Conservation (phyloP, 2,888 invertebrate genomes). For the Phyto melanocephala region DNA sequence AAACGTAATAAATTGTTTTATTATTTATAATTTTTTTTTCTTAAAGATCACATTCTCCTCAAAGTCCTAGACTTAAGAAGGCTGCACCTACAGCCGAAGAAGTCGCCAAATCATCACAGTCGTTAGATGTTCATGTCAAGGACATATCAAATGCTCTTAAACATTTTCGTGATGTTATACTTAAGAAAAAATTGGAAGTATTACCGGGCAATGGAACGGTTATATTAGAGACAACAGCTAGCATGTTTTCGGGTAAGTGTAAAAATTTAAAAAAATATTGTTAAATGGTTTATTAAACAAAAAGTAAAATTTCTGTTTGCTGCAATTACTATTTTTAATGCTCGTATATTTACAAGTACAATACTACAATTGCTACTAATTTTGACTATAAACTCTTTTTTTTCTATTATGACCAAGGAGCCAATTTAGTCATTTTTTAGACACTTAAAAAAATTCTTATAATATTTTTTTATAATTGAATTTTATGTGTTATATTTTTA, state of each 20-base stretch:
- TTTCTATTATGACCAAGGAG: too few relatives aligned
- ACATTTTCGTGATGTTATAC: slow-evolving; percentile 95
- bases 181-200: slow-evolving; percentile 94
- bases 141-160: slow-evolving; percentile 88
- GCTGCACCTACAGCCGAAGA: slow-evolving; percentile 79
- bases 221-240: slow-evolving; percentile 93
- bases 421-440: too few relatives aligned
- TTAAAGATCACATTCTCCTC: slow-evolving; percentile 83
- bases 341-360: too few relatives aligned
- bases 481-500: too few relatives aligned
- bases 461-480: too few relatives aligned
- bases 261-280: neutral
- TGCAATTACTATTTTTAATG: too few relatives aligned
- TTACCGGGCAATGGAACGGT: slow-evolving; percentile 95
- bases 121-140: slow-evolving; percentile 87
- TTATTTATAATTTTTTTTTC: neutral
- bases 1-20: neutral
- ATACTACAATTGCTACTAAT: too few relatives aligned
- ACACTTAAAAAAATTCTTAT: too few relatives aligned
- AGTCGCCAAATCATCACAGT: slow-evolving; percentile 84
- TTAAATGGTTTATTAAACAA: too few relatives aligned
- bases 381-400: too few relatives aligned
- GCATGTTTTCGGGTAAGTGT: slow-evolving; percentile 85
- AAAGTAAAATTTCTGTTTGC: too few relatives aligned
- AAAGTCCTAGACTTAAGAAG: slow-evolving; percentile 82